Base-by-base conservation (phyloP, 2,888 invertebrate genomes). In the Cosmopolites sordidus region DNA sequence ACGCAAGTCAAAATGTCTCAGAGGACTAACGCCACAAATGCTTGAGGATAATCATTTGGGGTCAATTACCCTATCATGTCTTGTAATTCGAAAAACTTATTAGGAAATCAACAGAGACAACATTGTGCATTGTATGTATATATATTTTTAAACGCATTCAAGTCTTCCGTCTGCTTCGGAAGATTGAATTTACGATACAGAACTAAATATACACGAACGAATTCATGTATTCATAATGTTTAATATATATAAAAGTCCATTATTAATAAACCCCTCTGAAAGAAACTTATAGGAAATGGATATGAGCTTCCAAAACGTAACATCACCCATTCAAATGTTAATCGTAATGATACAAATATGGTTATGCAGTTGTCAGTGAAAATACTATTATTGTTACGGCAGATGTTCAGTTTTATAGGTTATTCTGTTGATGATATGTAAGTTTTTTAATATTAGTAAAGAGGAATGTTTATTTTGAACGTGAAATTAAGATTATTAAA, bases 121-220 rank as follows among this genome's bases (percentile, higher is more conserved):
- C 48, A 52, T 40, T 48, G 48, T 44, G 48, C 44, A 53, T 53
- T 53, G 53, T 53, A 53, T 53, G 53, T 53, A 53, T 53, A 27
- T n/a, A n/a, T 27, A 53, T 53, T 53, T 53, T 53, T 53, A 48
- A 53, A 42, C 37, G 47, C 43, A 37, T 43, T 27, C 43, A 16
- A 29, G 29, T 48, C 52, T 48, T 48, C 18, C 43, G 48, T 44
- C 44, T 48, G 48, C 47, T 43, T n/a, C 30, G 4, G 37, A 30
- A 53, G 53, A 53, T 53, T 33, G 15, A 17, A 33, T 44, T 48
- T 17, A 43, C 39, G 43, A 48, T 48, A 43, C 6, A 16, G n/a
- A n/a, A 15, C 43, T 53, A 53, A 53, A 48, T 48, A 48, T 53
- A 53, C 43, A 48, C 46, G 41, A 47, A 52, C 9, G 33, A 27